Evolutionary conservation across 2,113 vertebrate genomes (phyloP).

Genomic region (Galbula dea): DNA sequence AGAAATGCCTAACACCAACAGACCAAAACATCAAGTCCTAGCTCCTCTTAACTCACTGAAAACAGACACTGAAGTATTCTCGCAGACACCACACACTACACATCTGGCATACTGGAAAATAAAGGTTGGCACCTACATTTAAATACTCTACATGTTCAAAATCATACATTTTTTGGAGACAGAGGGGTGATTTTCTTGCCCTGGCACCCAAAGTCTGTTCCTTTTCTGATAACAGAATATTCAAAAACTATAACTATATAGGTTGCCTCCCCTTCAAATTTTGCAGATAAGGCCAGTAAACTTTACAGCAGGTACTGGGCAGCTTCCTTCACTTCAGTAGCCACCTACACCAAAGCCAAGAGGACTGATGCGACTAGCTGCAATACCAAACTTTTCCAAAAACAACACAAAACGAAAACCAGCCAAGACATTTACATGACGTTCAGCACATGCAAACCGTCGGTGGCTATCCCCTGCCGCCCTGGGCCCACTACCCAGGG

Average conservation of each 20-base stretch:
- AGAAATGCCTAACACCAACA: not conserved
- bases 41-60: not conserved
- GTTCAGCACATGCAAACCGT: rapidly evolving
- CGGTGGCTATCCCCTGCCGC: rapidly evolving
- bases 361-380: not conserved
- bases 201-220: not conserved
- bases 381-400: not conserved
- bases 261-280: not conserved
- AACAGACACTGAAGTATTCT: not conserved
- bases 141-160: not conserved
- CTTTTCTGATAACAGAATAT: not conserved
- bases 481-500: rapidly evolving
- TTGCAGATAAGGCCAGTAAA: not conserved
- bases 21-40: rapidly evolving
- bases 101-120: not conserved
- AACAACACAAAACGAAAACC: not conserved
- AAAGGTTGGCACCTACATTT: not conserved
- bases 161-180: rapidly evolving
- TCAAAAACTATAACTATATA: not conserved
- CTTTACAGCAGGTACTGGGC: not conserved
- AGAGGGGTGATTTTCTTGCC: not conserved
- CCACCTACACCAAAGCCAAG: rapidly evolving
- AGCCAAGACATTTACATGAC: not conserved
- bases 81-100: rapidly evolving
- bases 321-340: not conserved